A percentile compares a stretch with the other conserved stretches of the same genome.
These are phyloP conservation scores for human (Homo sapiens) DNA, from an alignment of 2,113 vertebrate species.

Conservation along the genomic window DNA sequence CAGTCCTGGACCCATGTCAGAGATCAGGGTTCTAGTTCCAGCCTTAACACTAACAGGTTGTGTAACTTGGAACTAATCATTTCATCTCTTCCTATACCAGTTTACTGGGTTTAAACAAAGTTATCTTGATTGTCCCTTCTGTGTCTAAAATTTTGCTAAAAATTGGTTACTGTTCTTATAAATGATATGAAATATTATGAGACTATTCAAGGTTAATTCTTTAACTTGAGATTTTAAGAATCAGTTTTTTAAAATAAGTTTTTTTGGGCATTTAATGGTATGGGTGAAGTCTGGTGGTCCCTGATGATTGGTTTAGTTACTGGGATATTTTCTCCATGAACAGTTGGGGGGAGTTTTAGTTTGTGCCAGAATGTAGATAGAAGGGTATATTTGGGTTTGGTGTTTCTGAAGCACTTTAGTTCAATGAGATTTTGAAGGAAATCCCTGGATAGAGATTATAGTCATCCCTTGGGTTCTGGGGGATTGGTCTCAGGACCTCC, in stretches of 20 bases:
- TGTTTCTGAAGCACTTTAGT: constrained; percentile 11
- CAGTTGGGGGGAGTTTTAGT: background rate
- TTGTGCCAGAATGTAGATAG: background rate
- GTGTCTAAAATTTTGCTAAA: constrained; percentile 10
- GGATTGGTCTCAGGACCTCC: background rate
- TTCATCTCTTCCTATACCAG: background rate
- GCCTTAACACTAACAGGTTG: background rate
- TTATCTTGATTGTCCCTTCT: background rate
- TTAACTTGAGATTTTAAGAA: background rate
- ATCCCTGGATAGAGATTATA: background rate
- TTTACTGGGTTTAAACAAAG: constrained; percentile 5
- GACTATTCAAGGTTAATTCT: constrained; percentile 27
- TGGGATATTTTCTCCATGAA: background rate
- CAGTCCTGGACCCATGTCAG: background rate
- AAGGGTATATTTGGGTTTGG: background rate
- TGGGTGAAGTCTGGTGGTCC: background rate
- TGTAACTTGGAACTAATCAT: background rate
- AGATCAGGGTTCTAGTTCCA: background rate
- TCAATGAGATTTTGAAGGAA: background rate
- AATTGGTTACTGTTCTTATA: background rate
- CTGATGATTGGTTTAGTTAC: background rate
- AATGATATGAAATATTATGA: background rate
- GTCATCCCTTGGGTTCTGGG: background rate
- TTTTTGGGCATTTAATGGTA: background rate
- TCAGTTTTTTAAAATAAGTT: background rate